These are phyloP conservation scores for Sthenelais limicola DNA, from an alignment of 2,888 invertebrate genomes.

Conservation along the genomic window DNA sequence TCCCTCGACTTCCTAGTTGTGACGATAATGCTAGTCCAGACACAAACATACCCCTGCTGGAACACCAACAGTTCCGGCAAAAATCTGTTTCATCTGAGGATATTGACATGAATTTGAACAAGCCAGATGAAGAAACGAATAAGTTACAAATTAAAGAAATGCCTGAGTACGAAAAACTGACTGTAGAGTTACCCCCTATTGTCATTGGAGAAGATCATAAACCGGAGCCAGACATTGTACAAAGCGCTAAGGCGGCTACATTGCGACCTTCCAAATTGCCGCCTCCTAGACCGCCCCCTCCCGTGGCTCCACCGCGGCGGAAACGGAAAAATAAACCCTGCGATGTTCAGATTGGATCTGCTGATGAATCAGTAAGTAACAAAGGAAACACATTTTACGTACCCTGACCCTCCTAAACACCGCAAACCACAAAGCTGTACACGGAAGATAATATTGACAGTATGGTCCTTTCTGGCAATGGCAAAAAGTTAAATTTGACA, in stretches of 20 bases:
- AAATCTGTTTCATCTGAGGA: not conserved
- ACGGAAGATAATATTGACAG: too few species aligned
- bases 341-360: too few species aligned
- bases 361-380: too few species aligned
- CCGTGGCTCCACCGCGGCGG: constrained; percentile 61
- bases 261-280: constrained; percentile 47
- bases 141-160: constrained; percentile 33
- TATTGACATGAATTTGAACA: constrained; percentile 11
- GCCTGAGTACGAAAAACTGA: constrained; percentile 5
- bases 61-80: too few species aligned
- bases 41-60: not conserved
- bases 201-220: constrained; percentile 9
- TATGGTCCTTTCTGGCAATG: too few species aligned
- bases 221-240: constrained; percentile 51
- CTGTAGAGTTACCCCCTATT: not conserved
- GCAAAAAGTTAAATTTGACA: too few species aligned
- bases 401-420: too few species aligned
- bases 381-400: too few species aligned
- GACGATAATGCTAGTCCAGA: constrained; percentile 19
- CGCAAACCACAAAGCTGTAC: too few species aligned
- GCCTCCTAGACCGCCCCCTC: constrained; percentile 55
- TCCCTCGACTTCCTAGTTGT: too few species aligned
- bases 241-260: constrained; percentile 49
- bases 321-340: constrained; percentile 66
- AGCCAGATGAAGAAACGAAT: constrained; percentile 18